These are phyloP conservation scores for Trinorchestia longiramus DNA, from an alignment of 1,140 invertebrate species.

Conservation along the genomic window DNA sequence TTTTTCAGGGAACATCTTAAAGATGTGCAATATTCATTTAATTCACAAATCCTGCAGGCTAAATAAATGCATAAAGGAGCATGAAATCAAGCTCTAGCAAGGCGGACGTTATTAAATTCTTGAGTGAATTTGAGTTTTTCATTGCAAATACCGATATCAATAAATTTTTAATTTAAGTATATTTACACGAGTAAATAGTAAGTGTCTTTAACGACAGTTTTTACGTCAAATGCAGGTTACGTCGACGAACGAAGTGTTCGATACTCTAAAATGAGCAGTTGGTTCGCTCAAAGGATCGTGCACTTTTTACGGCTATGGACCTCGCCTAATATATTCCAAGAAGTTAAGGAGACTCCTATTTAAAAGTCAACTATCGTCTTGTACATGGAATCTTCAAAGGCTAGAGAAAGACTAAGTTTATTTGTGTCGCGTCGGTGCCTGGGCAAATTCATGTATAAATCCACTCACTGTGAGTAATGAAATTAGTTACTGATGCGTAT, in stretches of 20 bases:
- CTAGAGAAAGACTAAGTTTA: not conserved
- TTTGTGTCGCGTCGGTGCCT: not conserved
- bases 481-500: not conserved
- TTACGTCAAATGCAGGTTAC: not conserved
- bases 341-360: not conserved
- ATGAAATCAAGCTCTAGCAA: too few species aligned
- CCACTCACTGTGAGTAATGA: not conserved
- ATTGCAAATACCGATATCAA: too few species aligned
- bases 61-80: too few species aligned
- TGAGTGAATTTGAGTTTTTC: too few species aligned
- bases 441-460: not conserved
- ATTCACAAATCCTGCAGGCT: too few species aligned
- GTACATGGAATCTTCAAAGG: not conserved
- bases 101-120: too few species aligned
- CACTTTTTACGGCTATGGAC: not conserved
- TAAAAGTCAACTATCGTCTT: slow-evolving; percentile 17
- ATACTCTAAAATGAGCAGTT: not conserved
- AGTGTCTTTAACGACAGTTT: too few species aligned
- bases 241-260: not conserved
- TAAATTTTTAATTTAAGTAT: too few species aligned
- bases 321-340: slow-evolving; percentile 19
- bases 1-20: too few species aligned
- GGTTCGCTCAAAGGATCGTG: not conserved
- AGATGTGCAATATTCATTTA: too few species aligned
- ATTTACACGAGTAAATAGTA: too few species aligned